Evolutionary conservation across 2,113 vertebrate species (phyloP).

Genomic region (Myotis yumanensis): DNA sequence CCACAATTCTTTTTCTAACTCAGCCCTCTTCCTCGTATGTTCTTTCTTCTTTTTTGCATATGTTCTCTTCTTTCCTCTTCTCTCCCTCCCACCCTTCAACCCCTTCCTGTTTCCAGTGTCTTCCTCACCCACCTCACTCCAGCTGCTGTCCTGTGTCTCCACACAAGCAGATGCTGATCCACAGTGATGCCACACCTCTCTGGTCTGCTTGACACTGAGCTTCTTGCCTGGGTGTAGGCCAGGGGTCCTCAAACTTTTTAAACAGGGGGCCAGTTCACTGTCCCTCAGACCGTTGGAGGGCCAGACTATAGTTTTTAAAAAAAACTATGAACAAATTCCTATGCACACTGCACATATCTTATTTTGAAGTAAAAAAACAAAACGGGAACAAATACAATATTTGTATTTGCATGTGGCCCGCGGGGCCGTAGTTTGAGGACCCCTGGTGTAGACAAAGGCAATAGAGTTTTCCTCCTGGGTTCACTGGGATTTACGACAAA

Average conservation of each 20-base stretch:
- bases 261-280: no score
- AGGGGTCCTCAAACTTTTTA: no score
- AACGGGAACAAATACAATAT: no score
- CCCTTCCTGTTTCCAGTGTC: neutral
- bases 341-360: no score
- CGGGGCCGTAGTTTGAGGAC: no score
- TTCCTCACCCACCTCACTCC: neutral
- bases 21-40: neutral
- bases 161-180: neutral
- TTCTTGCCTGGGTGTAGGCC: neutral
- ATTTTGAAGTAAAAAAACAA: no score
- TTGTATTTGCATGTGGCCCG: no score
- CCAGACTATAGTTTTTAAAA: no score
- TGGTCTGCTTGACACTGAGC: neutral
- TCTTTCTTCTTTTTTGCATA: neutral
- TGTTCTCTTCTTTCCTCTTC: neutral
- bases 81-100: neutral
- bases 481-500: neutral
- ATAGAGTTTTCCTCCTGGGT: neutral
- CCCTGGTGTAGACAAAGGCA: neutral
- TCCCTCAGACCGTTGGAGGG: no score
- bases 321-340: no score
- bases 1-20: neutral
- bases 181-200: rapidly evolving
- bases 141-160: neutral